Percentiles rank a stretch among this genome's conserved stretches.
Evolutionary conservation across 2,888 invertebrate species (phyloP).

Genomic region (Ypsolopha sequella): DNA sequence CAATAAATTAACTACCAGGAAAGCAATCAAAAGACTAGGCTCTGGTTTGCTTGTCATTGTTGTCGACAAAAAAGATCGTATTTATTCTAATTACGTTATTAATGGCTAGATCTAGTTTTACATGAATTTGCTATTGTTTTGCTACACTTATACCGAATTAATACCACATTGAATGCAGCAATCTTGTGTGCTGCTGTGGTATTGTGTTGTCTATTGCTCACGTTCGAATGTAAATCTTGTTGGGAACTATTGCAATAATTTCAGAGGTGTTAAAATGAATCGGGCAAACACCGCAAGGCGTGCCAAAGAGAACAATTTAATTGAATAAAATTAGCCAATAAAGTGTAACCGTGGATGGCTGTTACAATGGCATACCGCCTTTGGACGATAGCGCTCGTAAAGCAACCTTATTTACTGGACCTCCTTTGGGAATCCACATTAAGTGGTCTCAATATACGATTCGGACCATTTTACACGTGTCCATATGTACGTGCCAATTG

Average conservation of each 20-base stretch:
- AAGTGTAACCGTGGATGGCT: conserved; percentile 48
- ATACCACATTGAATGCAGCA: too few relatives aligned
- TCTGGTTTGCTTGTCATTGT: too few relatives aligned
- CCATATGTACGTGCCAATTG: conserved; percentile 23
- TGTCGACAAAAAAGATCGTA: too few relatives aligned
- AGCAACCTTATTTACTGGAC: conserved; percentile 53
- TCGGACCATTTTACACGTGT: conserved; percentile 32
- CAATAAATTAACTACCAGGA: too few relatives aligned
- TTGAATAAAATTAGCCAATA: conserved; percentile 70
- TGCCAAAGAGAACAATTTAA: conserved; percentile 57
- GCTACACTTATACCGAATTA: too few relatives aligned
- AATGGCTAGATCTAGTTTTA: too few relatives aligned
- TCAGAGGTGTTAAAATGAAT: conserved; percentile 50
- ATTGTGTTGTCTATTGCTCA: conserved; percentile 44
- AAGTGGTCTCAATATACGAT: conserved; percentile 42
- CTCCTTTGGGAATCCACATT: conserved; percentile 51
- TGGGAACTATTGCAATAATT: conserved; percentile 34
- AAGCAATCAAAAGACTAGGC: too few relatives aligned
- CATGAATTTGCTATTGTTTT: too few relatives aligned
- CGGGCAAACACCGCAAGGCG: conserved; percentile 23
- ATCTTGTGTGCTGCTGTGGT: conserved; percentile 1
- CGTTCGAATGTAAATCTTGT: conserved; percentile 10
- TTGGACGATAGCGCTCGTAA: conserved; percentile 39
- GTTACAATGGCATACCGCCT: conserved; percentile 64
- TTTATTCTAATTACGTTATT: too few relatives aligned